Evolutionary conservation across 1,140 invertebrate species (phyloP).

Genomic region (Semibalanus balanoides): DNA sequence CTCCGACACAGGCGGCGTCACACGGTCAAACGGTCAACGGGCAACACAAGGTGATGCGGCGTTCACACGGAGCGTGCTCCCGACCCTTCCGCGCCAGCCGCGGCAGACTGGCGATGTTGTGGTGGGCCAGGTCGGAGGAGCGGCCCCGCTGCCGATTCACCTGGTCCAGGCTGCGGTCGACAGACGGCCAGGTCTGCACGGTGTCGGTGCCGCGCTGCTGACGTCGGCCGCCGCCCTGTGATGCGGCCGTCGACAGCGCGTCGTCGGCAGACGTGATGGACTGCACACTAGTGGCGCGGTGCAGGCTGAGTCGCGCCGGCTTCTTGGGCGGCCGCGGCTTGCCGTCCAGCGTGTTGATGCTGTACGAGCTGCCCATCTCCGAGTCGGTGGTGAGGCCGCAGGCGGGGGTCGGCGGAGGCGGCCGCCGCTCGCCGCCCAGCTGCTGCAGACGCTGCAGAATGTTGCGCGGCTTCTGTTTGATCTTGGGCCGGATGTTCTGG

Average conservation of each 20-base stretch:
- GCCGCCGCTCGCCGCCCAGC: too few species aligned
- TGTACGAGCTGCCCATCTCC: conserved; percentile 2
- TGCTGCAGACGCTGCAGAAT: not conserved
- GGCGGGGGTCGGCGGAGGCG: conserved; percentile 27
- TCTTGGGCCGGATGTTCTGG: not conserved
- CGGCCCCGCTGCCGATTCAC: not conserved
- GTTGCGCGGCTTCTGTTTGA: not conserved
- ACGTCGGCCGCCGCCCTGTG: not conserved
- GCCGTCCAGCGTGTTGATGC: conserved; percentile 7
- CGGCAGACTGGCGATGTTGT: not conserved
- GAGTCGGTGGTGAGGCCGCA: conserved; percentile 24
- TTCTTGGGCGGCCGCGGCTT: conserved; percentile 63
- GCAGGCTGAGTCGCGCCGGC: conserved; percentile 59
- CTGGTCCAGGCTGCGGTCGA: conserved; percentile 9
- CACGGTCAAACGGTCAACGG: too few species aligned
- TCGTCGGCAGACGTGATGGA: conserved; percentile 39
- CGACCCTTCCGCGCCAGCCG: too few species aligned
- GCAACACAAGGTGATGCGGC: too few species aligned
- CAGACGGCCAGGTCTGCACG: conserved; percentile 14
- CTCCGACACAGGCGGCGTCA: too few species aligned
- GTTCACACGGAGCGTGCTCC: too few species aligned
- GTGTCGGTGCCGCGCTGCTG: not conserved
- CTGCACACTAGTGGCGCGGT: conserved; percentile 62
- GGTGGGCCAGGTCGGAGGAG: too few species aligned
- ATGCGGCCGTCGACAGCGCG: not conserved